Percentiles rank a stretch among this genome's conserved stretches.
Conservation (phyloP, 1,140 invertebrate genomes). For the Penaeus indicus region DNA sequence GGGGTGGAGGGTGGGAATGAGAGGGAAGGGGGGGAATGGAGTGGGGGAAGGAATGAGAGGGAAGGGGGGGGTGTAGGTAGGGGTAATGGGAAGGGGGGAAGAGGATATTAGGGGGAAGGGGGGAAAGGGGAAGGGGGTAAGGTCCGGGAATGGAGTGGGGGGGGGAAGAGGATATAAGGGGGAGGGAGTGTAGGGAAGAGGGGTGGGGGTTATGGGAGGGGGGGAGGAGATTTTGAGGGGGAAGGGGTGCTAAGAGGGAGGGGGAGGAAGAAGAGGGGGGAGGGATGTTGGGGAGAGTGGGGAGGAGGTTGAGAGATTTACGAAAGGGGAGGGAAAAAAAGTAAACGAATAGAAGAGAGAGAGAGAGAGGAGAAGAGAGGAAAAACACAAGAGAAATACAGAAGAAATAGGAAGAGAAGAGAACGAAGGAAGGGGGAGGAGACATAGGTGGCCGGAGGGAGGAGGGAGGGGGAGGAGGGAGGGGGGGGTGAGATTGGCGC, state of each 20-base stretch:
- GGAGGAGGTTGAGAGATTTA: background rate
- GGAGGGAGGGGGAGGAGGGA: too few relatives aligned
- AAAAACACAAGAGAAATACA: background rate
- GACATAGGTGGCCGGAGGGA: too few relatives aligned
- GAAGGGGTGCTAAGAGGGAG: background rate
- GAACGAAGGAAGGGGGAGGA: too few relatives aligned
- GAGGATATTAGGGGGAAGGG: background rate
- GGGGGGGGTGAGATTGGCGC: too few relatives aligned
- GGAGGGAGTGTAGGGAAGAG: background rate
- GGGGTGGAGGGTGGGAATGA: background rate
- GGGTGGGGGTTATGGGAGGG: background rate
- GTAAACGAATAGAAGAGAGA: background rate
- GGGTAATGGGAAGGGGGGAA: conserved; percentile 1
- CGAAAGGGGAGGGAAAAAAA: background rate
- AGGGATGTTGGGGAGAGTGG: background rate
- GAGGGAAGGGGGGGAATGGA: background rate
- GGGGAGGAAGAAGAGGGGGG: background rate
- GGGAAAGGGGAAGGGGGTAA: background rate
- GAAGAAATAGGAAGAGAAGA: too few relatives aligned
- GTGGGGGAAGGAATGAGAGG: background rate
- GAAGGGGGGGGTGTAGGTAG: background rate
- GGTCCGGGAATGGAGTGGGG: background rate
- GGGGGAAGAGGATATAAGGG: too few relatives aligned
- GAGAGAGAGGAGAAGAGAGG: background rate
- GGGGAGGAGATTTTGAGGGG: background rate